phyloP scores from a whole-genome alignment of 2,797 vertebrate genomes.

The Peromyscus eremicus region DNA sequence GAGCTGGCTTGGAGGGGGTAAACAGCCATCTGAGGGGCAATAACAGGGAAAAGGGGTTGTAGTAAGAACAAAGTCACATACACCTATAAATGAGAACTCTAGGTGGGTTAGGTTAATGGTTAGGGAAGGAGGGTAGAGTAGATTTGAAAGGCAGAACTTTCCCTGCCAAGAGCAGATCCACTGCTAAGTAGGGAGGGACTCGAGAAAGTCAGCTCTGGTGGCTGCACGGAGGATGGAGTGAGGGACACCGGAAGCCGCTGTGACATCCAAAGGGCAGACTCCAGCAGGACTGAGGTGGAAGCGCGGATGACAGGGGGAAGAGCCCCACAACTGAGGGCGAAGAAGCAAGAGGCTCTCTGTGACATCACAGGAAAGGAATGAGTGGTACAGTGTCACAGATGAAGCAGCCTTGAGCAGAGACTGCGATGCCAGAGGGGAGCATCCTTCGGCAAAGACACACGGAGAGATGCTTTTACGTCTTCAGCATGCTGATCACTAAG shows the following conservation, averaged over 20 bases:
- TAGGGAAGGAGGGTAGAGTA: background rate
- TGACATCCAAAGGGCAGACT: background rate
- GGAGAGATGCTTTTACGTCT: background rate
- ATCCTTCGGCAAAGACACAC: background rate
- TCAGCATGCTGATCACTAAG: background rate
- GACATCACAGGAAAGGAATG: background rate
- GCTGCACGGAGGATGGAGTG: background rate
- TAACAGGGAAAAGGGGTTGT: background rate
- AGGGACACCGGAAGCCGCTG: background rate
- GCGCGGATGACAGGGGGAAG: background rate
- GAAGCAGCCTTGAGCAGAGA: background rate
- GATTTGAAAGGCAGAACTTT: background rate
- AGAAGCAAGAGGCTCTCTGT: background rate
- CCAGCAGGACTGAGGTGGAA: accelerated
- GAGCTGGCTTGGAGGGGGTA: background rate
- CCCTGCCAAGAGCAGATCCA: background rate
- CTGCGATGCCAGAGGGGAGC: background rate
- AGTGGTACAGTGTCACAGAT: accelerated
- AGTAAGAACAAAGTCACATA: background rate
- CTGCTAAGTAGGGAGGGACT: background rate
- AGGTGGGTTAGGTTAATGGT: background rate
- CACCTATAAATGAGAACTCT: background rate
- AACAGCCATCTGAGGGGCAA: background rate
- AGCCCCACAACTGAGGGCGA: background rate
- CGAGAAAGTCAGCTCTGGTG: background rate